Percentiles rank a stretch among this genome's conserved stretches.
Conservation (phyloP, 2,888 invertebrate species). For the Stictocephala bisonia region DNA sequence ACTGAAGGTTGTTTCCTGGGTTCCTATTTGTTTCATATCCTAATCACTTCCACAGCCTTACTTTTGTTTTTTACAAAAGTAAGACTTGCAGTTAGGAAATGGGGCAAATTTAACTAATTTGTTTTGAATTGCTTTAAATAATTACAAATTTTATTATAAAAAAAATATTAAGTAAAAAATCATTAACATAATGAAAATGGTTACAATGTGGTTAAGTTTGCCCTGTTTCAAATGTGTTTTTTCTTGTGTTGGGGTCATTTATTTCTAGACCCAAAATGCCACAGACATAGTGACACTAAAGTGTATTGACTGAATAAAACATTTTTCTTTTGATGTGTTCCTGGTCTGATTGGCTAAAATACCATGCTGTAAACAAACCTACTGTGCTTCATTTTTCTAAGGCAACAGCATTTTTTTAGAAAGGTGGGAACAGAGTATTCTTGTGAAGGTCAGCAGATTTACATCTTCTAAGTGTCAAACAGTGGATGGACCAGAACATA, state of each 20-base stretch:
- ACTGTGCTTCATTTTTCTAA: no score
- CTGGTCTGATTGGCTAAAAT: conserved; percentile 20
- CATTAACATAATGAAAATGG: neutral
- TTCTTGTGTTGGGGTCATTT: conserved; percentile 45
- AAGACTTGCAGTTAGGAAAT: conserved; percentile 27
- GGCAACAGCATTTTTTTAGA: no score
- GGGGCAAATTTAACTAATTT: conserved; percentile 29
- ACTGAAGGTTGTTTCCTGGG: conserved; percentile 46
- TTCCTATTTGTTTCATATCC: conserved; percentile 42
- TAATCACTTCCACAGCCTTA: conserved; percentile 9
- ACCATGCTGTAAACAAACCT: no score
- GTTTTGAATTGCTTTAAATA: neutral
- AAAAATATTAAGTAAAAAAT: neutral
- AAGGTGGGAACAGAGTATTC: no score
- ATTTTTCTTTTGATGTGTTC: neutral
- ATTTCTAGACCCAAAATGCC: conserved; percentile 42
- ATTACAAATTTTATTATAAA: neutral
- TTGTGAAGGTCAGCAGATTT: no score
- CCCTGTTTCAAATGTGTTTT: conserved; percentile 44
- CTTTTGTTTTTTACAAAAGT: conserved; percentile 30
- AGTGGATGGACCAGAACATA: no score
- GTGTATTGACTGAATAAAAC: conserved; percentile 36
- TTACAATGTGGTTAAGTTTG: conserved; percentile 14
- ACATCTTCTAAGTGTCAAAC: no score
- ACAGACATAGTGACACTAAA: conserved; percentile 20